Conservation (phyloP, 2,888 invertebrate species). For the Subacronicta megacephala region DNA sequence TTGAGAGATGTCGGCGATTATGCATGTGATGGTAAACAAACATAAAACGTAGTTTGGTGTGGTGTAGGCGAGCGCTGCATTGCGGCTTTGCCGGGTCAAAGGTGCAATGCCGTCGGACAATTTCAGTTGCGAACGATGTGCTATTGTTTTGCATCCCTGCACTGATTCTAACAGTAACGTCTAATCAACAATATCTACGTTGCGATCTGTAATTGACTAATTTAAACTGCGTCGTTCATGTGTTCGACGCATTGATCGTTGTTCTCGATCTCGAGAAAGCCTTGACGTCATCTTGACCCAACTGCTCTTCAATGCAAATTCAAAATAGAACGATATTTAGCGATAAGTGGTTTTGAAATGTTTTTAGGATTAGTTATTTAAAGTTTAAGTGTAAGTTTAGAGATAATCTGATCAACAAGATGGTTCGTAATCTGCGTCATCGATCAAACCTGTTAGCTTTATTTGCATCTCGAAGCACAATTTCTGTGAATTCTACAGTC, state of each 20-base stretch:
- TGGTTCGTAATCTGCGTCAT: slow-evolving; percentile 49
- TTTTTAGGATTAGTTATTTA: slow-evolving; percentile 43
- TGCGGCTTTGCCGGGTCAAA: slow-evolving; percentile 78
- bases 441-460: slow-evolving; percentile 54
- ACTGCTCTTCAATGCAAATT: slow-evolving; percentile 64
- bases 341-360: slow-evolving; percentile 58
- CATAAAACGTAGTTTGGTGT: slow-evolving; percentile 68
- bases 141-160: slow-evolving; percentile 53
- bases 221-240: slow-evolving; percentile 53
- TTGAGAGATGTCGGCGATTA: slow-evolving; percentile 65
- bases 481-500: slow-evolving; percentile 56
- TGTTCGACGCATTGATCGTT: slow-evolving; percentile 54
- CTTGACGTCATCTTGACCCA: slow-evolving; percentile 67
- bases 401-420: slow-evolving; percentile 48
- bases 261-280: slow-evolving; percentile 56
- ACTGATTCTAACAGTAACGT: slow-evolving; percentile 19
- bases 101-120: slow-evolving; percentile 77
- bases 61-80: slow-evolving; percentile 80
- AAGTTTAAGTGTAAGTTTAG: slow-evolving; percentile 28
- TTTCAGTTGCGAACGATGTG: slow-evolving; percentile 65
- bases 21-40: slow-evolving; percentile 74
- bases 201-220: slow-evolving; percentile 39
- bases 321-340: slow-evolving; percentile 59
- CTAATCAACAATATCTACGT: slow-evolving; percentile 29
- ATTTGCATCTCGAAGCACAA: slow-evolving; percentile 49